phyloP scores from a whole-genome alignment of 2,797 vertebrate genomes.

The Prionace glauca region DNA sequence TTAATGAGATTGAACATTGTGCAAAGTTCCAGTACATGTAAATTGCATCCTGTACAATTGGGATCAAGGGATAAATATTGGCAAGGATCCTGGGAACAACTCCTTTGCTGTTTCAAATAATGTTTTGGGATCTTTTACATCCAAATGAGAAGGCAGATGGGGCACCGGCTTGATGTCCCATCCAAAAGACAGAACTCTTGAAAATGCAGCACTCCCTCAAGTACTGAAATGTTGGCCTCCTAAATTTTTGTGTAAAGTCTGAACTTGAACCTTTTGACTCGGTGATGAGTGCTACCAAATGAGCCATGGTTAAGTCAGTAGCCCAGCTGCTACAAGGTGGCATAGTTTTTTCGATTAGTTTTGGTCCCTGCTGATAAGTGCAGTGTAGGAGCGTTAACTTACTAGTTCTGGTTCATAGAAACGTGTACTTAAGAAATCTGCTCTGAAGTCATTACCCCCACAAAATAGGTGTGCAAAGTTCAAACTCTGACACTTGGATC shows the following conservation, averaged over 20 bases:
- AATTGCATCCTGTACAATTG: background rate
- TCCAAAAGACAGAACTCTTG: background rate
- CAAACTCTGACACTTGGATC: slow-evolving; percentile 20
- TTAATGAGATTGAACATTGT: background rate
- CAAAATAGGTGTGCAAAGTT: slow-evolving; percentile 9
- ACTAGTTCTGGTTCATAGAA: background rate
- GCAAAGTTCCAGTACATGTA: background rate
- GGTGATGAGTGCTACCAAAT: background rate
- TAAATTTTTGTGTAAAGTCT: no score
- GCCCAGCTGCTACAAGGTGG: background rate
- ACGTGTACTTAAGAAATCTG: background rate
- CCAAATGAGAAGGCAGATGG: background rate
- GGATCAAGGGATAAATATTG: background rate
- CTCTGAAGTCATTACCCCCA: background rate
- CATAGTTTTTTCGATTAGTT: background rate
- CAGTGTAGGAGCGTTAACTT: background rate
- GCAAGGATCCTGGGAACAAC: background rate
- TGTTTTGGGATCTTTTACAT: background rate
- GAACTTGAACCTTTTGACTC: no score
- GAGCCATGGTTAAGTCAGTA: background rate
- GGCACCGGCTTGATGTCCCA: background rate
- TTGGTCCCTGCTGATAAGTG: background rate
- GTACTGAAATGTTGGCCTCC: background rate
- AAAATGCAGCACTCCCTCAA: background rate
- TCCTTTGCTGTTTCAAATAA: background rate